Base-by-base conservation (phyloP, 2,113 vertebrate species). In the Gambusia affinis region DNA sequence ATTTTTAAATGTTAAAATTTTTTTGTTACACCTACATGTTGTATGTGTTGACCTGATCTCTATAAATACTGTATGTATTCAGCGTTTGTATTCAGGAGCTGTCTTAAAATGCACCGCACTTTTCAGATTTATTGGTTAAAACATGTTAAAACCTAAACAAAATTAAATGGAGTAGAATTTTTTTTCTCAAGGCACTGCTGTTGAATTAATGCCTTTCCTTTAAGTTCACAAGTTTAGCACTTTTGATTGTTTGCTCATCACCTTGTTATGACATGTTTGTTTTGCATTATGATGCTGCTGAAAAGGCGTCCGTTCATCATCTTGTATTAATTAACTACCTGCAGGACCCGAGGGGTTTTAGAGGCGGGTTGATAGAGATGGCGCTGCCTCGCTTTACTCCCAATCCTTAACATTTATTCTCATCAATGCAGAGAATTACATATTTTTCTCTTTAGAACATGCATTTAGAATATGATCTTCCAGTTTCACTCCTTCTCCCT, bases 241-340 rank as follows among this genome's bases (percentile, higher is more conserved):
- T 30, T 81, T 57, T 51, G 29, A 12, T 60, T 29, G 27, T 42
- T 1, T 15, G 60, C 64, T 64, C 33, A 42, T 79, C 24, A 1
- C 60, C 68, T 68, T 51, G 29, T 75, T 73, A 64, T 77, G 22
- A 75, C 78, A 81, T n/a, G 68, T 63, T 77, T 66, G 1, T 28
- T 80, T 75, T 75, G 65, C 51, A 64, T 63, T 28, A 29, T 31
- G 62, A 33, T 1, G 17, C 71, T 60, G 67, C 64, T 85, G 54
- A 80, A 88, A 85, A 87, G 83, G 83, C 88, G 80, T 77, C 63
- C 75, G 77, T 74, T 81, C 69, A 71, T 28, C 14, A 28, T 82
- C 78, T 90, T 82, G 83, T 89, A 76, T 87, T 94, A 93, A 94
- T 91, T 92, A 90, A 80, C 68, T 79, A 81, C 60, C 73, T 30